Evolutionary conservation across 2,888 invertebrate species (phyloP).

Genomic region (Spisula subtruncata): DNA sequence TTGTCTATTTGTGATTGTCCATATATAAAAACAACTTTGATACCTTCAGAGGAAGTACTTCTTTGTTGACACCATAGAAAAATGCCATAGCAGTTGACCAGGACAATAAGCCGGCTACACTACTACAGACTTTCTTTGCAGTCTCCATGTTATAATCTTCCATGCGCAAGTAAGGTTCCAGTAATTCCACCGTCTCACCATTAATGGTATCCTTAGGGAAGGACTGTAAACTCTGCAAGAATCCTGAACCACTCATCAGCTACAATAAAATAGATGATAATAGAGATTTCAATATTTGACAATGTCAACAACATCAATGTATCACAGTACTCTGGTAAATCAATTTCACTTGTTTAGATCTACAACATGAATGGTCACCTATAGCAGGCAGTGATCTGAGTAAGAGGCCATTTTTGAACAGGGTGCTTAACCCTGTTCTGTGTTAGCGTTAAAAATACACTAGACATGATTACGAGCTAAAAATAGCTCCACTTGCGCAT

Average conservation of each 20-base stretch:
- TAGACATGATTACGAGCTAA: no score
- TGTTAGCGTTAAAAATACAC: no score
- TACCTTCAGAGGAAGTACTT: constrained; percentile 96
- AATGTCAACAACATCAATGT: no score
- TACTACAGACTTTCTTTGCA: constrained; percentile 91
- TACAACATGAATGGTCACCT: no score
- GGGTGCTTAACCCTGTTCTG: no score
- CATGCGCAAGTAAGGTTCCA: constrained; percentile 94
- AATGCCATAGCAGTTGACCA: constrained; percentile 87
- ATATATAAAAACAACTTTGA: neutral
- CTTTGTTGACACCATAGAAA: constrained; percentile 94
- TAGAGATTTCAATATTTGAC: no score
- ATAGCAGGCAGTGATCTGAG: no score
- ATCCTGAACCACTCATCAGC: constrained; percentile 98
- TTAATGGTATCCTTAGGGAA: constrained; percentile 94
- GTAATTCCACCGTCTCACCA: constrained; percentile 97
- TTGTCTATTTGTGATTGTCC: no score
- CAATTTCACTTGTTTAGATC: no score
- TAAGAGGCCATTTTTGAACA: no score
- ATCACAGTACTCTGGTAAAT: no score
- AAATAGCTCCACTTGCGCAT: no score
- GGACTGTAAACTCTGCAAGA: constrained; percentile 87
- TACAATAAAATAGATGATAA: constrained; percentile 89
- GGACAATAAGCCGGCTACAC: constrained; percentile 87
- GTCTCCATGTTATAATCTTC: constrained; percentile 99